Conservation (phyloP, 2,888 invertebrate species). For the Chymomyza procnemis region DNA sequence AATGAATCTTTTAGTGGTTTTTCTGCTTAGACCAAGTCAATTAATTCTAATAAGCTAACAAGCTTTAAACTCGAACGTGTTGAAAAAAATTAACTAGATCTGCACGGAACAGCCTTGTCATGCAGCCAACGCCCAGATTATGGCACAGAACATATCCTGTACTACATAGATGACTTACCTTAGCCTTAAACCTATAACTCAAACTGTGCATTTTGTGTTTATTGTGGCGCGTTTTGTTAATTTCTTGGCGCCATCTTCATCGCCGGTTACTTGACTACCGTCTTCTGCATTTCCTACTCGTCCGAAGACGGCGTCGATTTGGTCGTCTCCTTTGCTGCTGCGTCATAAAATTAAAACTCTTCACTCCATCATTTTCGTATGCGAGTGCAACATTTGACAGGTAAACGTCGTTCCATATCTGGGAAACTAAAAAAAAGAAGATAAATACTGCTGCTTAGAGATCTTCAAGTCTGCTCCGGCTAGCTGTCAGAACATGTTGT, state of each 20-base stretch:
- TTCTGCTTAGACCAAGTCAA: constrained; percentile 44
- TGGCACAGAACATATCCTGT: not conserved
- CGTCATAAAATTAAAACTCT: constrained; percentile 76
- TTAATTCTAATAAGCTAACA: constrained; percentile 53
- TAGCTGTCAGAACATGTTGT: not conserved
- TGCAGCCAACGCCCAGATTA: not conserved
- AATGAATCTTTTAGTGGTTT: constrained; percentile 33
- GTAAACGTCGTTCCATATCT: constrained; percentile 54
- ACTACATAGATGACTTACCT: not conserved
- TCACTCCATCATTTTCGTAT: constrained; percentile 76
- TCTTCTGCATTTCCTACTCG: constrained; percentile 6
- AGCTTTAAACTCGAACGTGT: constrained; percentile 4
- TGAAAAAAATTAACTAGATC: not conserved
- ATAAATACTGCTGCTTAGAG: not conserved
- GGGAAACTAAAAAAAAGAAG: not conserved
- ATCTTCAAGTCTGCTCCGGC: not conserved
- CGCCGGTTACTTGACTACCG: constrained; percentile 1
- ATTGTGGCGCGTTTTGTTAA: constrained; percentile 72
- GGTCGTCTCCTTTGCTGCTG: constrained; percentile 55
- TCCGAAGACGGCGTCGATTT: constrained; percentile 25
- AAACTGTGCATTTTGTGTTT: constrained; percentile 49
- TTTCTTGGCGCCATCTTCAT: constrained; percentile 69
- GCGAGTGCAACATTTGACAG: constrained; percentile 75
- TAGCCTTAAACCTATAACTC: not conserved
- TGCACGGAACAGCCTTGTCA: not conserved